Conservation (phyloP, 2,113 vertebrate genomes). For the Pangasianodon gigas region DNA sequence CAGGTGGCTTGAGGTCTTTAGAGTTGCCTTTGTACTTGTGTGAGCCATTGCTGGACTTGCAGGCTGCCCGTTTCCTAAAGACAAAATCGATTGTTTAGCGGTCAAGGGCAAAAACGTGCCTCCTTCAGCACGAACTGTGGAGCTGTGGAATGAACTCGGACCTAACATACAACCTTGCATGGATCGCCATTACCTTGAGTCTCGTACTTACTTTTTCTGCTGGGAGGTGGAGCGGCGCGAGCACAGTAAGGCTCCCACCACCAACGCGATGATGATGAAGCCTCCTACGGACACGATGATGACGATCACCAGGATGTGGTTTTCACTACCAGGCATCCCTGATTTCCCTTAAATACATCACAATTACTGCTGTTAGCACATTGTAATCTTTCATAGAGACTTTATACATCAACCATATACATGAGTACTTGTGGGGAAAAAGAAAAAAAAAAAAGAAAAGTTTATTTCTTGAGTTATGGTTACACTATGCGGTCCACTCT, state of each 20-base stretch:
- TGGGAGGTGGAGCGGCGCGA: slow-evolving; percentile 90
- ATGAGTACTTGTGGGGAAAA: neutral
- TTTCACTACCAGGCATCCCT: slow-evolving; percentile 83
- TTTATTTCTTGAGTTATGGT: neutral
- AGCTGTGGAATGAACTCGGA: neutral
- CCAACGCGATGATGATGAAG: slow-evolving; percentile 90
- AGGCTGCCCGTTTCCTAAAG: slow-evolving; percentile 90
- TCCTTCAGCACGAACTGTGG: neutral
- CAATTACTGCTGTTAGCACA: neutral
- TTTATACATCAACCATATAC: neutral
- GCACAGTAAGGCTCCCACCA: slow-evolving; percentile 92
- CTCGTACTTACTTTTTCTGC: slow-evolving; percentile 88
- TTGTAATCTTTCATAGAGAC: neutral
- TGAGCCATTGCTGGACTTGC: slow-evolving; percentile 92
- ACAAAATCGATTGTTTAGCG: neutral
- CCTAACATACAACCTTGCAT: neutral
- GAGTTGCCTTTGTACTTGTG: slow-evolving; percentile 98
- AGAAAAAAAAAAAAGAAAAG: neutral
- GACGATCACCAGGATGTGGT: slow-evolving; percentile 87
- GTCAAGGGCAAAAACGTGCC: neutral
- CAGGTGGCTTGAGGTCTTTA: slow-evolving; percentile 96
- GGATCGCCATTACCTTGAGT: neutral
- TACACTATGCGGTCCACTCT: neutral
- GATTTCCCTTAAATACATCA: slow-evolving; percentile 76
- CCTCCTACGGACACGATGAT: slow-evolving; percentile 92